Evolutionary conservation across 2,113 vertebrate genomes (phyloP).

Genomic region (Pomatostomus ruficeps): DNA sequence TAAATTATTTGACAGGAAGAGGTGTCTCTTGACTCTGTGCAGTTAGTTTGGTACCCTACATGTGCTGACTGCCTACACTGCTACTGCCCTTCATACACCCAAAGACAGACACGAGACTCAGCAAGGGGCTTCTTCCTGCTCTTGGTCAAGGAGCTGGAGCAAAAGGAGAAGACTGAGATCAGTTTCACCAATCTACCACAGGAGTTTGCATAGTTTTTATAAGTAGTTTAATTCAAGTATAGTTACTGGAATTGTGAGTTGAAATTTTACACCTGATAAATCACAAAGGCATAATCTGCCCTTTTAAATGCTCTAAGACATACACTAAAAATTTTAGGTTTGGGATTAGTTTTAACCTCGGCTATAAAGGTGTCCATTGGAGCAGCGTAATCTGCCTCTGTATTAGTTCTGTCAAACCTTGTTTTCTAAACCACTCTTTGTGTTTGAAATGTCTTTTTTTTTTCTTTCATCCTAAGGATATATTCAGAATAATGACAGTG

Average conservation of each 20-base stretch:
- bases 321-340: neutral
- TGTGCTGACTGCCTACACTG: neutral
- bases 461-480: neutral
- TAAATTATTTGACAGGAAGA: neutral
- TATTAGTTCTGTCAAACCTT: neutral
- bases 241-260: neutral
- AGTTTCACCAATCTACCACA: neutral
- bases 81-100: neutral
- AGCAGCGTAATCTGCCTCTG: fast-evolving
- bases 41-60: neutral
- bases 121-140: neutral
- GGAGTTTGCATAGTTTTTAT: neutral
- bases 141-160: neutral
- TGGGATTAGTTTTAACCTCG: neutral
- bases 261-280: neutral
- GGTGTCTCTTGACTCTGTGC: neutral
- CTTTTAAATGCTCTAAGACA: neutral
- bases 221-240: neutral
- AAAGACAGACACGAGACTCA: neutral
- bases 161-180: neutral
- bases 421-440: neutral
- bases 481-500: neutral
- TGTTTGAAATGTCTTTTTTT: neutral
- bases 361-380: neutral
- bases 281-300: neutral